Evolutionary conservation across 1,140 invertebrate species (phyloP).

Genomic region (Heliothis virescens): DNA sequence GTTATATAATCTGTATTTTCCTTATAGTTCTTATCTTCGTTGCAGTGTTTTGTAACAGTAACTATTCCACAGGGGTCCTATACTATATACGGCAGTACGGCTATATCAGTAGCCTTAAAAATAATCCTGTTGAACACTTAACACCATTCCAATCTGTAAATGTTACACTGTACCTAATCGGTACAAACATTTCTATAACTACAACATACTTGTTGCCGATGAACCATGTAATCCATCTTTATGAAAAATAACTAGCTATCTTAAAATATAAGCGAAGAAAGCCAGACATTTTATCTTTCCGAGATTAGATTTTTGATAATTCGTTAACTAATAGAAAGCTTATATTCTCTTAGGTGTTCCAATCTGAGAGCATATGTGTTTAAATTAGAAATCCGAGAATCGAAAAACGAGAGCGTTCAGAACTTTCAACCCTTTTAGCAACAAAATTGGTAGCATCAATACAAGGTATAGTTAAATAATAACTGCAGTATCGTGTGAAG

Average conservation of each 20-base stretch:
- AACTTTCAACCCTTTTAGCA: neutral
- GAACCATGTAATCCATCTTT: neutral
- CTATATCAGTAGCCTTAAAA: neutral
- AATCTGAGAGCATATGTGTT: neutral
- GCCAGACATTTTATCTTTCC: too few relatives aligned
- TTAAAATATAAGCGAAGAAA: too few relatives aligned
- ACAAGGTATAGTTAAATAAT: neutral
- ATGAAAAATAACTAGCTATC: neutral
- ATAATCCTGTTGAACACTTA: conserved; percentile 32
- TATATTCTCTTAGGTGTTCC: too few relatives aligned
- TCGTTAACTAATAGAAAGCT: neutral
- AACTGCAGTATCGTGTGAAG: neutral
- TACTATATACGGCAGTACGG: neutral
- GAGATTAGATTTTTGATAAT: too few relatives aligned
- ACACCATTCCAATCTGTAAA: conserved; percentile 42
- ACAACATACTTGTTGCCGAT: neutral
- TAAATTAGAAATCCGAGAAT: neutral
- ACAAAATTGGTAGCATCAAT: neutral
- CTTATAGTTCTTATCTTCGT: too few relatives aligned
- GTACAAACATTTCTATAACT: conserved; percentile 11
- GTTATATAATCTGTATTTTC: too few relatives aligned
- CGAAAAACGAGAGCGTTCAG: neutral
- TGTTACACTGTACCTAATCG: conserved; percentile 40
- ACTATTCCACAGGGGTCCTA: too few relatives aligned
- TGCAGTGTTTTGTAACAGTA: too few relatives aligned